Conservation (phyloP, 2,797 vertebrate species). For the Chromobotia macracanthus region DNA sequence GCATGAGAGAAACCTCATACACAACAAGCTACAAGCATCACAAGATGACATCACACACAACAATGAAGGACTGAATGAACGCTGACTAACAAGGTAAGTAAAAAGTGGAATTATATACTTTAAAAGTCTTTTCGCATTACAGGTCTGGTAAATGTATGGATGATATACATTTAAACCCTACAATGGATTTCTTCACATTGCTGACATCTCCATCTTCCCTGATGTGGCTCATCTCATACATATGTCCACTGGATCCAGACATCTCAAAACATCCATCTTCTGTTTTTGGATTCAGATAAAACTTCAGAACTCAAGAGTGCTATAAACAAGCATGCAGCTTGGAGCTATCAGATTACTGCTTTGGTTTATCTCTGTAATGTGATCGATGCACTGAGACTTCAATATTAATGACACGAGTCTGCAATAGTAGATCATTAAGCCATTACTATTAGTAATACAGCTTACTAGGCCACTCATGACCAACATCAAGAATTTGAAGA, state of each 20-base stretch:
- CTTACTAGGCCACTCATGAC: not conserved
- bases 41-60: not conserved
- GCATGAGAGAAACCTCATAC: not conserved
- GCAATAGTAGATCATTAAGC: not conserved
- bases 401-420: constrained; percentile 26
- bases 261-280: constrained; percentile 4
- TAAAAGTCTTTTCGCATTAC: not conserved
- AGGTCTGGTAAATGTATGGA: not conserved
- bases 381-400: constrained; percentile 8
- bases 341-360: not conserved
- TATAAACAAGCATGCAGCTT: constrained; percentile 9
- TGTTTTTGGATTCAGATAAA: not conserved
- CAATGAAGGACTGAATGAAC: not conserved
- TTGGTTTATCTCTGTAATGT: not conserved
- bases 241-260: not conserved
- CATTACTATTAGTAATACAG: not conserved
- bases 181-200: not conserved
- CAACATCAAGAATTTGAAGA: not conserved
- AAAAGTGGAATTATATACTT: no score
- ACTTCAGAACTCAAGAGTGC: not conserved
- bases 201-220: no score
- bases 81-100: not conserved
- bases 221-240: not conserved
- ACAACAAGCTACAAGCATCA: not conserved
- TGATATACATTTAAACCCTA: not conserved